These are phyloP conservation scores for Hydrocynus forskahlii DNA, from an alignment of 2,797 vertebrate species.

Conservation along the genomic window DNA sequence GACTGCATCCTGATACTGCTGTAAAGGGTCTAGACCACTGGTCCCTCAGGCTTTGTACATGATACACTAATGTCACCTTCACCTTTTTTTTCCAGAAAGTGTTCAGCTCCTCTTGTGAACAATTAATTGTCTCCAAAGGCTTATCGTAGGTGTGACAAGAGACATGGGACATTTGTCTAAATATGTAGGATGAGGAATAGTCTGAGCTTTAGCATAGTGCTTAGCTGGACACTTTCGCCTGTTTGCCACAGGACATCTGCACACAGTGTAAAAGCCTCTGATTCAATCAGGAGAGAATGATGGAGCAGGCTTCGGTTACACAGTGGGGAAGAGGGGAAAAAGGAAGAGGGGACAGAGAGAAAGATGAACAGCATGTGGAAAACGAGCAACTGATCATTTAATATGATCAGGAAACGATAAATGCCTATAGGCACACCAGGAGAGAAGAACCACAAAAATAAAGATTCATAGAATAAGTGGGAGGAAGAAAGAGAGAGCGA, in stretches of 20 bases:
- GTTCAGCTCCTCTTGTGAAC: not conserved
- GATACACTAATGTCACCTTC: not conserved
- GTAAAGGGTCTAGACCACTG: too few relatives aligned
- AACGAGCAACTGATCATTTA: slow-evolving; percentile 19
- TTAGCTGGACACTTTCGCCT: slow-evolving; percentile 47
- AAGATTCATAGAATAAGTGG: not conserved
- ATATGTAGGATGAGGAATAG: slow-evolving; percentile 53
- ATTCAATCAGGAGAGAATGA: slow-evolving; percentile 69
- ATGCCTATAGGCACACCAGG: too few relatives aligned
- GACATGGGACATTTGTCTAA: slow-evolving; percentile 46
- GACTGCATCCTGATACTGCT: too few relatives aligned
- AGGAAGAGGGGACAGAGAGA: not conserved
- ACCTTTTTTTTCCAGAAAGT: not conserved
- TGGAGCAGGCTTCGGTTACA: slow-evolving; percentile 71
- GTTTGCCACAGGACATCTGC: slow-evolving; percentile 34
- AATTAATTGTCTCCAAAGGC: slow-evolving; percentile 47
- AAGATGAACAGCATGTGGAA: slow-evolving; percentile 32
- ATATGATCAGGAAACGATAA: not conserved
- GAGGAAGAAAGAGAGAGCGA: slow-evolving; percentile 8
- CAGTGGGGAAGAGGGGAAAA: slow-evolving; percentile 40
- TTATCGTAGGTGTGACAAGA: slow-evolving; percentile 40
- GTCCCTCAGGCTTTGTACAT: too few relatives aligned
- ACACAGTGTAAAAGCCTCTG: slow-evolving; percentile 60
- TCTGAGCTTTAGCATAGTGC: slow-evolving; percentile 33
- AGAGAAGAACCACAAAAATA: slow-evolving; percentile 14